Conservation (phyloP, 2,888 invertebrate species). For the Heterodera filipjevi region DNA sequence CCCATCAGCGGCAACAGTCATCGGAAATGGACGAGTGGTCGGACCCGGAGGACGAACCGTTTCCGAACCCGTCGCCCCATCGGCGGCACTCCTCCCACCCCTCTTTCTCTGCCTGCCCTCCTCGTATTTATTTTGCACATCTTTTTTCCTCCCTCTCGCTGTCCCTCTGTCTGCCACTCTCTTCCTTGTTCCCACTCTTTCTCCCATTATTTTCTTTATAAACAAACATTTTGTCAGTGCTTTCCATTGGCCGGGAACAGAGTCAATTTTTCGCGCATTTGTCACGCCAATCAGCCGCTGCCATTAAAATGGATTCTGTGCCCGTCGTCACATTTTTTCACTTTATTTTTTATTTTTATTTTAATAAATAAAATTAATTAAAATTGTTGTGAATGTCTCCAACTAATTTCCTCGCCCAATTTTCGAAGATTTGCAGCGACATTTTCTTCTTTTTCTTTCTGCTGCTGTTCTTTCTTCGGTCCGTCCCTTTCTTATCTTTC, state of each 20-base stretch:
- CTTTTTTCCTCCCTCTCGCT: background rate
- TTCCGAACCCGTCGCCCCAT: conserved; percentile 10
- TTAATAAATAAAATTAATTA: conserved; percentile 8
- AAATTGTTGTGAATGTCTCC: no score
- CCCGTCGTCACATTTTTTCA: background rate
- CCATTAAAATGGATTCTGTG: background rate
- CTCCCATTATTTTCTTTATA: background rate
- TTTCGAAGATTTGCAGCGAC: no score
- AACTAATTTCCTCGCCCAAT: no score
- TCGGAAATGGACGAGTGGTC: background rate
- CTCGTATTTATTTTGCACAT: background rate
- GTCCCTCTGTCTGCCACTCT: conserved; percentile 8
- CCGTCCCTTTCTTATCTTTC: background rate
- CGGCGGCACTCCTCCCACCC: conserved; percentile 11
- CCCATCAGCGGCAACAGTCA: background rate
- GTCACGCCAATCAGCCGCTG: no score
- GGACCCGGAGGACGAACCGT: conserved; percentile 8
- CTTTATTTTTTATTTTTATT: no score
- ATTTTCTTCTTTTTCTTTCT: background rate
- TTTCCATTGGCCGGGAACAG: background rate
- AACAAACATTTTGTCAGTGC: background rate
- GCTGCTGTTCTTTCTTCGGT: background rate
- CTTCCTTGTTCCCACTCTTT: background rate
- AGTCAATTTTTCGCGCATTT: background rate
- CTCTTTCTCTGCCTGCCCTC: background rate